These are phyloP conservation scores for Sarcophaga bullata DNA, from an alignment of 1,140 invertebrate genomes.

Conservation along the genomic window DNA sequence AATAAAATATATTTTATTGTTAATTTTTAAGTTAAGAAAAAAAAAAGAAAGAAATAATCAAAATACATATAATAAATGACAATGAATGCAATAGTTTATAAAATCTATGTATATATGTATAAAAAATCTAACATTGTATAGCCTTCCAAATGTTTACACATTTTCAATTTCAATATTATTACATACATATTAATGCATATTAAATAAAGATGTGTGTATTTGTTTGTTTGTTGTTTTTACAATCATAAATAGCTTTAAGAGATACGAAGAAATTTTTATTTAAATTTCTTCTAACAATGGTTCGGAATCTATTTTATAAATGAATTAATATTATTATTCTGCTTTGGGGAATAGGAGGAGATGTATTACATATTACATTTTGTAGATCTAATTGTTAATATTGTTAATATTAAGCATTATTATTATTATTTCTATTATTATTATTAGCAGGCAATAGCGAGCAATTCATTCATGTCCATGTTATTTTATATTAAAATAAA, in stretches of 20 bases:
- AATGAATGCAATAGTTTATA: too few relatives aligned
- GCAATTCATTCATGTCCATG: constrained; percentile 9
- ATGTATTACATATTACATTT: constrained; percentile 9
- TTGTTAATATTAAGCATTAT: constrained; percentile 21
- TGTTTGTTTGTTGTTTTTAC: background rate
- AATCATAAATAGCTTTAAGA: background rate
- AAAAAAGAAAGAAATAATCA: background rate
- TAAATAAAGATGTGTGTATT: too few relatives aligned
- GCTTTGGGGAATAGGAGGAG: background rate
- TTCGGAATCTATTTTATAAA: constrained; percentile 1
- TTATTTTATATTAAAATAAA: background rate
- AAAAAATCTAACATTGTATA: background rate
- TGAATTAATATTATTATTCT: background rate
- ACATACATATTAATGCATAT: too few relatives aligned
- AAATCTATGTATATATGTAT: background rate
- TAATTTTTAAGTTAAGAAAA: background rate
- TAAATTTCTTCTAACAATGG: constrained; percentile 6
- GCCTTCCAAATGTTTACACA: background rate
- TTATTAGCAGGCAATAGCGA: constrained; percentile 15
- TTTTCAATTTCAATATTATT: too few relatives aligned
- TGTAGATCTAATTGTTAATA: constrained; percentile 4
- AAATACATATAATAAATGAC: too few relatives aligned
- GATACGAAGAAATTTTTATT: background rate
- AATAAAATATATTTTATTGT: background rate
- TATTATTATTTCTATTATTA: background rate